Evolutionary conservation across 2,888 invertebrate species (phyloP), one percentile per base, ranked within the genome.

Genomic region (Philhelius pedissequus): DNA sequence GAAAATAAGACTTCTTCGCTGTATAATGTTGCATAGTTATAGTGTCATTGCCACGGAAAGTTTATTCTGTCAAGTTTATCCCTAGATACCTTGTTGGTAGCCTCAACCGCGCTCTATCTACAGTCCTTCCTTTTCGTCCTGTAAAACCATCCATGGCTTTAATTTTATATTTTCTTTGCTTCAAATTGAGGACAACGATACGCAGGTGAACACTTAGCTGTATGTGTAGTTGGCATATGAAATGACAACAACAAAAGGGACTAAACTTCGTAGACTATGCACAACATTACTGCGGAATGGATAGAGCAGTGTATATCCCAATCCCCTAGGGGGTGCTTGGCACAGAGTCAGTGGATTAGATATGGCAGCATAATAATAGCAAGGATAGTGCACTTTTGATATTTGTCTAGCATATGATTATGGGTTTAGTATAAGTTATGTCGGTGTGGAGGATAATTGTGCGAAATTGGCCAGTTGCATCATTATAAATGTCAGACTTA

Each of bases 201-300:
- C 84, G 80, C 80, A 84, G 84, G 84, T 84, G 84, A 68, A 69
- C 80, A 84, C 80, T 84, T 84, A 75, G 69, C 64, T 45, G 25
- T n/a, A n/a, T 56, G 7, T 40, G 13, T 18, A 27, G 52, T 66
- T 75, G 79, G 60, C 74, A 79, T 64, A 70, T 64, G 52, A 58
- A 58, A 68, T 38, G 68, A 74, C 78, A 52, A 15, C 50, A 35
- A 20, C 32, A 15, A 68, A 25, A 43, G 35, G n/a, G 30, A 54
- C 43, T 66, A 54, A 84, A 84, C 71, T 79, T 84, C 58, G 79
- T 70, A 84, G 83, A 84, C 83, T 27, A 30, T 11, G 3, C 9
- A 18, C 56, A 71, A 45, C 79, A 79, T 75, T 79, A 79, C 64
- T 22, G 4, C 43, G 35, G 0, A 22, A 7, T 7, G 48, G 13